Percentiles rank a stretch among this genome's conserved stretches.
Evolutionary conservation across 2,797 vertebrate species (phyloP).

Genomic region (Aplochiton taeniatus): DNA sequence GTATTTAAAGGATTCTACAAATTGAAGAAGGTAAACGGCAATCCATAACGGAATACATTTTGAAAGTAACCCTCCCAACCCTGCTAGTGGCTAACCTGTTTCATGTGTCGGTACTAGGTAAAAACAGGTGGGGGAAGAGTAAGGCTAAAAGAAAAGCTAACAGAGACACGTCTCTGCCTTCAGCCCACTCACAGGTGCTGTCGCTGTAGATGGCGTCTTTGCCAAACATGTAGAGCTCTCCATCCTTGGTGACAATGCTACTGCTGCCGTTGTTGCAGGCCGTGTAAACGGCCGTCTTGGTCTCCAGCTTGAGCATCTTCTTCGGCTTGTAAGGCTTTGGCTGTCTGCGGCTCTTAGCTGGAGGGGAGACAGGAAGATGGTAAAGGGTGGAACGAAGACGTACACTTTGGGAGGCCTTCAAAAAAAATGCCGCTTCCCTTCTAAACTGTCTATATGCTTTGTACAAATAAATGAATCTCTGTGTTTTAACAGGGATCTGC

Average conservation of each 20-base stretch:
- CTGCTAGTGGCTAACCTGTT: too few relatives aligned
- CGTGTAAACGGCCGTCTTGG: slow-evolving; percentile 90
- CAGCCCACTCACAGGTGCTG: slow-evolving; percentile 88
- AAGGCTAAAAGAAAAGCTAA: neutral
- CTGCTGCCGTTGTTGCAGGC: slow-evolving; percentile 99
- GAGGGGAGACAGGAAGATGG: slow-evolving; percentile 11
- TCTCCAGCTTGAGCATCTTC: slow-evolving; percentile 99
- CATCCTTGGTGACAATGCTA: slow-evolving; percentile 97
- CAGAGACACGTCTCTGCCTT: neutral
- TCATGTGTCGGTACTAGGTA: neutral
- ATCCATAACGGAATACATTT: too few relatives aligned
- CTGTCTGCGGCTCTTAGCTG: slow-evolving; percentile 96
- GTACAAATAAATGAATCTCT: too few relatives aligned
- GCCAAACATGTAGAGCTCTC: slow-evolving; percentile 99
- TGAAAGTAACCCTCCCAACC: too few relatives aligned
- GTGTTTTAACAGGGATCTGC: too few relatives aligned
- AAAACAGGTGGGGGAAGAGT: neutral
- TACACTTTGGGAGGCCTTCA: too few relatives aligned
- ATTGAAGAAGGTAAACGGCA: too few relatives aligned
- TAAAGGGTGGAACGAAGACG: too few relatives aligned
- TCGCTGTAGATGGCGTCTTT: slow-evolving; percentile 99
- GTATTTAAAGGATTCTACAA: too few relatives aligned
- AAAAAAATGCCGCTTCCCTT: neutral
- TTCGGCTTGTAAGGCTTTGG: slow-evolving; percentile 99
- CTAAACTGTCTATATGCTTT: neutral